phyloP scores from a whole-genome alignment of 2,888 invertebrate genomes.

The Proisotoma minuta region DNA sequence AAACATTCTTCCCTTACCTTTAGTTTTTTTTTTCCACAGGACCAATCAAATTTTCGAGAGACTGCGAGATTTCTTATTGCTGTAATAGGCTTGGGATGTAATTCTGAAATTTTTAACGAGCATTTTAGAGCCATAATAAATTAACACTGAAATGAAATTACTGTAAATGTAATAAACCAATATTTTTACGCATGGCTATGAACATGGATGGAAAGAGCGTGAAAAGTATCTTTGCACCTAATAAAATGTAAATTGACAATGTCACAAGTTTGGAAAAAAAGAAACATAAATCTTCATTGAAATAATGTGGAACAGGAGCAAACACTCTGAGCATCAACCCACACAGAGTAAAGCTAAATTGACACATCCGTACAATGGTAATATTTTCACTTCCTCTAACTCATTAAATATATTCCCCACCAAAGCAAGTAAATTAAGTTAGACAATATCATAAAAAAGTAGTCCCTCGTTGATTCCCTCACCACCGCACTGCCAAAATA shows the following conservation, averaged over 20 bases:
- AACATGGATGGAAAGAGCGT: too few species aligned
- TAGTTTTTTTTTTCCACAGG: too few species aligned
- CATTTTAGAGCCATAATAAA: too few species aligned
- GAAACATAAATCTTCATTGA: conserved; percentile 15
- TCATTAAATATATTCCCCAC: conserved; percentile 3
- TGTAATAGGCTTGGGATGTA: too few species aligned
- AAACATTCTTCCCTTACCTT: too few species aligned
- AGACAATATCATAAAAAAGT: conserved; percentile 11
- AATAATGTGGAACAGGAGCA: conserved; percentile 5
- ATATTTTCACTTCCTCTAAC: conserved; percentile 13
- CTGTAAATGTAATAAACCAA: too few species aligned
- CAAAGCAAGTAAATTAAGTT: conserved; percentile 8
- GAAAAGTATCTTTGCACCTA: conserved; percentile 9
- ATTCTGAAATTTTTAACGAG: too few species aligned
- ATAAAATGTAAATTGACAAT: conserved; percentile 16
- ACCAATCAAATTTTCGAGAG: too few species aligned
- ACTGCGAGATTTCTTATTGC: too few species aligned
- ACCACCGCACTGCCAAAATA: not conserved
- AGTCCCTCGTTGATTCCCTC: conserved; percentile 8
- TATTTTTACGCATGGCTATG: too few species aligned
- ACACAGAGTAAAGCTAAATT: conserved; percentile 4
- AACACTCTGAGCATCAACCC: not conserved
- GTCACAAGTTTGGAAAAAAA: conserved; percentile 2
- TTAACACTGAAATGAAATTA: too few species aligned
- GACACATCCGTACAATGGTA: conserved; percentile 16